Base-by-base conservation (phyloP, 2,888 invertebrate genomes). In the Watsonalla cultraria region DNA sequence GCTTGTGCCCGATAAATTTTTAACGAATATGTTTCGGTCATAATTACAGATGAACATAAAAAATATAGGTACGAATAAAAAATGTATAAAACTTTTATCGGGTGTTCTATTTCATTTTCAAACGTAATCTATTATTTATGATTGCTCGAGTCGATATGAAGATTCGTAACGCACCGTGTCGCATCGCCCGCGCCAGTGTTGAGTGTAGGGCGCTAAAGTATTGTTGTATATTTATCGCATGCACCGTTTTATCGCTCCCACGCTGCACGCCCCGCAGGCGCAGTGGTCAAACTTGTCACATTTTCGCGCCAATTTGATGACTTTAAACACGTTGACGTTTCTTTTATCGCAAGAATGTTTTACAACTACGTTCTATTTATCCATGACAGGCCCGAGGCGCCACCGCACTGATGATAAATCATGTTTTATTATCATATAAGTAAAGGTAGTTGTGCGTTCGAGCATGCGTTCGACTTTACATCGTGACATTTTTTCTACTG, bases 241-340 rank as follows among this genome's bases (percentile, higher is more conserved):
- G 71, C 70, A 70, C 67, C 60, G 59, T 67, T 69, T 76, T 79
- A 76, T 76, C 76, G 74, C 67, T 68, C 52, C 60, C 62, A 48
- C 53, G 46, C 52, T 59, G 58, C 51, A 54, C 53, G 54, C 61
- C 64, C 54, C 52, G 53, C 60, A 24, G 61, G 54, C 57, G 62
- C 59, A 60, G 68, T 63, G 61, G 59, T 59, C 59, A 57, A 63
- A 67, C 61, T 64, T 69, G 72, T 74, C 70, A 74, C 61, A 74
- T 82, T 82, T 83, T 82, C 79, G 80, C 85, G 82, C 80, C 78
- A 81, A 74, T 77, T 78, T 74, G 66, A 64, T 65, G 59, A 45
- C 37, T 39, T 52, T 50, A 53, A 54, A 54, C 59, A 58, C 59
- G 54, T 59, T 51, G 53, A 56, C 57, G 60, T 64, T 60, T 61